Conservation (phyloP, 2,888 invertebrate species). For the Philaethria dido region DNA sequence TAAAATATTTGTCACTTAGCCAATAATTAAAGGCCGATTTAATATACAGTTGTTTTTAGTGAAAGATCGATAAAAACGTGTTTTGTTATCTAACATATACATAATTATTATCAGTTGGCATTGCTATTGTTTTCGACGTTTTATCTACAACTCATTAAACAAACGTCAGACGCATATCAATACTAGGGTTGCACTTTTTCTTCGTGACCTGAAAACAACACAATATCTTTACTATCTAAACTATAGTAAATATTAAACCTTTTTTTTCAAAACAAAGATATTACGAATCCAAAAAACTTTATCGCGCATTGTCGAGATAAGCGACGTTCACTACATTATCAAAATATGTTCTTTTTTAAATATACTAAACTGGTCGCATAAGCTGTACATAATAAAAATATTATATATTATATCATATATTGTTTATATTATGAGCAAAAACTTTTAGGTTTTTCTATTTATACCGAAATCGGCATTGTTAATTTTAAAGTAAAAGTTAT, state of each 20-base stretch:
- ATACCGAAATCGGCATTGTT: background rate
- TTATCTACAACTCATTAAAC: slow-evolving; percentile 27
- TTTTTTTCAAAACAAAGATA: slow-evolving; percentile 17
- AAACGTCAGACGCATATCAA: slow-evolving; percentile 1
- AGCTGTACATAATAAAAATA: background rate
- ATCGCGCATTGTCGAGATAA: slow-evolving; percentile 22
- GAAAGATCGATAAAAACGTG: slow-evolving; percentile 6
- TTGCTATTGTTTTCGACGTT: slow-evolving; percentile 24
- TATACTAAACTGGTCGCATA: slow-evolving; percentile 11
- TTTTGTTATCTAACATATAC: background rate
- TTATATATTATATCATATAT: background rate
- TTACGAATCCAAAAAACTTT: slow-evolving; percentile 9
- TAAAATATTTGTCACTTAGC: too few species aligned
- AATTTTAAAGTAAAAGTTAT: background rate
- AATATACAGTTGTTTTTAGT: slow-evolving; percentile 2
- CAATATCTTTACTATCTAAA: background rate
- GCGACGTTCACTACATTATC: slow-evolving; percentile 21
- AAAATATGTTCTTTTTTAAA: slow-evolving; percentile 14
- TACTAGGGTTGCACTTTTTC: background rate
- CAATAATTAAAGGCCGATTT: too few species aligned
- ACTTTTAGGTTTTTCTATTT: background rate
- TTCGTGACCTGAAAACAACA: slow-evolving; percentile 6
- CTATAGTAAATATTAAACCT: background rate
- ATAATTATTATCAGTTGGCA: slow-evolving; percentile 25
- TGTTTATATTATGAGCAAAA: background rate